phyloP scores from a whole-genome alignment of 2,113 vertebrate genomes.

The Cariama cristata region DNA sequence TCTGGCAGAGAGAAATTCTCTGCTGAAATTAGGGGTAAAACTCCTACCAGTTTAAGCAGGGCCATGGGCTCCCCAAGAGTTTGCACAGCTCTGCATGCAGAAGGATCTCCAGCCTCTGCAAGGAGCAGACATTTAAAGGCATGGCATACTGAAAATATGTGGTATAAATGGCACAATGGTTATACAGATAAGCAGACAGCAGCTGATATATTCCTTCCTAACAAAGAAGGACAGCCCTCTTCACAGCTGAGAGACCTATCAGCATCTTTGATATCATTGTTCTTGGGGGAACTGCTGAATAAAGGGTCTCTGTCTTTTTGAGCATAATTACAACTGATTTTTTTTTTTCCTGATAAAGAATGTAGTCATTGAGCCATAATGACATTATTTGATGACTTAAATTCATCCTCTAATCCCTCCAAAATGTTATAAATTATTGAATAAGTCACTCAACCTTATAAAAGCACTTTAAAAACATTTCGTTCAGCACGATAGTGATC shows the following conservation, averaged over 20 bases:
- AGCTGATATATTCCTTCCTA: slow-evolving; percentile 56
- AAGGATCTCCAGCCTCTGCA: neutral
- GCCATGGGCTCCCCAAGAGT: neutral
- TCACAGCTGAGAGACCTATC: slow-evolving; percentile 56
- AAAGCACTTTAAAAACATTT: slow-evolving; percentile 67
- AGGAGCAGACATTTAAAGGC: neutral
- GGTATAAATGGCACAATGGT: slow-evolving; percentile 40
- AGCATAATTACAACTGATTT: slow-evolving; percentile 64
- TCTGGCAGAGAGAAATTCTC: neutral
- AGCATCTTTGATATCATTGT: slow-evolving; percentile 65
- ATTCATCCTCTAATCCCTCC: slow-evolving; percentile 55
- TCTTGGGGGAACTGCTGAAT: slow-evolving; percentile 62
- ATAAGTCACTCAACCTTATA: slow-evolving; percentile 56
- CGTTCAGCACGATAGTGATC: slow-evolving; percentile 49
- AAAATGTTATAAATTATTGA: slow-evolving; percentile 69
- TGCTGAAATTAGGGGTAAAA: neutral
- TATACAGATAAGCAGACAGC: slow-evolving; percentile 34
- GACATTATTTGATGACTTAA: slow-evolving; percentile 59
- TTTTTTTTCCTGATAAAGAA: slow-evolving; percentile 52
- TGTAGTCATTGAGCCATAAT: slow-evolving; percentile 53
- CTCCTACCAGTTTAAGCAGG: neutral
- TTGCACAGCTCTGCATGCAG: neutral
- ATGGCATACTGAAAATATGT: neutral
- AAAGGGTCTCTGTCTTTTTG: slow-evolving; percentile 63
- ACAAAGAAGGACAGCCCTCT: slow-evolving; percentile 54